Evolutionary conservation across 2,113 vertebrate species (phyloP).

Genomic region (Heteronetta atricapilla): DNA sequence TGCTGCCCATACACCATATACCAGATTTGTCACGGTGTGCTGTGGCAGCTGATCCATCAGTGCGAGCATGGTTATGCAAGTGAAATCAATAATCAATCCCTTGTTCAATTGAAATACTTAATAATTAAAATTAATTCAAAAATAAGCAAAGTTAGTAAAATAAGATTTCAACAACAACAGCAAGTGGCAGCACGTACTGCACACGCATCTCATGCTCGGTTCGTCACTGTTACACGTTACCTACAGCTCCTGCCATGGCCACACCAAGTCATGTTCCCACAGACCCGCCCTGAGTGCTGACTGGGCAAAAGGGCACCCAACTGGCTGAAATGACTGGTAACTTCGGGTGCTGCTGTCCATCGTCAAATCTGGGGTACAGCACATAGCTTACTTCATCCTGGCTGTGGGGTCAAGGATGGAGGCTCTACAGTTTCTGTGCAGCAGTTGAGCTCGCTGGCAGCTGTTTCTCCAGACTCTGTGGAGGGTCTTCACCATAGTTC

Average conservation of each 20-base stretch:
- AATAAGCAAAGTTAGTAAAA: neutral
- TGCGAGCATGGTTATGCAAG: neutral
- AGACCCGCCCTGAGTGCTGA: neutral
- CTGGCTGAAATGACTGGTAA: neutral
- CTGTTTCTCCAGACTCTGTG: neutral
- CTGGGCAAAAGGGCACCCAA: neutral
- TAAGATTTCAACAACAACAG: neutral
- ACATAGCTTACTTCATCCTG: neutral
- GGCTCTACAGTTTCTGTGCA: neutral
- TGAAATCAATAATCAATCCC: neutral
- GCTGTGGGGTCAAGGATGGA: neutral
- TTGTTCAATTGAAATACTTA: neutral
- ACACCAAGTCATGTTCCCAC: neutral
- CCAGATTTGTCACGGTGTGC: too few species aligned
- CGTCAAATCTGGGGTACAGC: neutral
- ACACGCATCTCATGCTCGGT: neutral
- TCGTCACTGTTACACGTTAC: neutral
- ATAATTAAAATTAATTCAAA: neutral
- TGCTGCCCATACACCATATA: too few species aligned
- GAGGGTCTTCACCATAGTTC: neutral
- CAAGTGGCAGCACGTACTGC: neutral
- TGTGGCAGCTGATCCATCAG: too few species aligned
- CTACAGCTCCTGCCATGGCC: neutral
- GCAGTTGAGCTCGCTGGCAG: neutral
- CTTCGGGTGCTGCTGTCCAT: neutral